Evolutionary conservation across 2,888 invertebrate species (phyloP), one percentile per base, ranked within the genome.

Genomic region (Eudemis profundana): DNA sequence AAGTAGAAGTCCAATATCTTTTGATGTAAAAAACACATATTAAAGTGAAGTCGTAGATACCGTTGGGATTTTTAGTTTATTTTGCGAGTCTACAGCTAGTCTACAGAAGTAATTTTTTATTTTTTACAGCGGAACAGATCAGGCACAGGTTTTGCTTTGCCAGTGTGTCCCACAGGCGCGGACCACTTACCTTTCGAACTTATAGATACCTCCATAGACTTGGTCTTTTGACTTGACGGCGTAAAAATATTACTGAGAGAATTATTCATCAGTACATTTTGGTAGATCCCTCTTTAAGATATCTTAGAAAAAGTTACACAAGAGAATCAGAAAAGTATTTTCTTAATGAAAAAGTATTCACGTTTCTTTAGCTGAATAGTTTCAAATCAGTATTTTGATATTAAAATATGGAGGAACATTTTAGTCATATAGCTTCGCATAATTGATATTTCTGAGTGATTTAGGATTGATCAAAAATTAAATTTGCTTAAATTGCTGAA

Each of bases 241-340:
- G n/a, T 12, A 44, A 57, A 49, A 21, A 38, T 56, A 50, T 50
- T 33, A 36, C 63, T 17, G 57, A 64, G 50, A 50, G 63, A 64
- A 64, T 64, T 44, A 64, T 61, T 61, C 42, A 59, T 10, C 33
- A 33, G 42, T 36, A 46, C 7, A 27, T 47, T 49, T 56, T 40
- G 62, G 40, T 19, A 27, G 19, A 10, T 47, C 4, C 19, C 14
- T 40, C 47, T 49, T 38, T 19, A 19, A 12, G 23, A 59, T 23
- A 3, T 38, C 21, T 50, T 29, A 29, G 12, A 50, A 10, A 38
- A 23, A 21, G 1, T 8, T 3, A 19, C 3, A 21, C 21, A 10
- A 4, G 21, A 21, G 21, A 21, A 21, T n/a, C 46, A 21, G 12
- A 8, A 46, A 46, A 46, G n/a, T 21, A 46, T 21, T 46, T 4